A percentile compares a stretch with the other conserved stretches of the same genome.
Conservation (phyloP, 2,797 vertebrate species). For the Centropyge bicolor region DNA sequence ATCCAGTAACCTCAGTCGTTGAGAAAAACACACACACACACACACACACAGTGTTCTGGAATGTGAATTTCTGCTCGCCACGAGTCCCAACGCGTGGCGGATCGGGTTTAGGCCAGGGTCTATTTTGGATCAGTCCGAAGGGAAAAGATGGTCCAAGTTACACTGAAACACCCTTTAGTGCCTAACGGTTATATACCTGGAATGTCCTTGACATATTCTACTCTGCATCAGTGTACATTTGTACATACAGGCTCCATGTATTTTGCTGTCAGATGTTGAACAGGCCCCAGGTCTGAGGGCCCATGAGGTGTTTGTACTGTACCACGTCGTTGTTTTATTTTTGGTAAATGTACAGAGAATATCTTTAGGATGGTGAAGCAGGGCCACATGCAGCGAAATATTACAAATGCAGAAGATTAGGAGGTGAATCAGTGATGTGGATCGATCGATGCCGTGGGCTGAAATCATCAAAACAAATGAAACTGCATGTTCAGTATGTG, state of each 20-base stretch:
- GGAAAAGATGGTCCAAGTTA: constrained; percentile 76
- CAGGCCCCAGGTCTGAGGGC: constrained; percentile 40
- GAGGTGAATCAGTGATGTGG: not conserved
- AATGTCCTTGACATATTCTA: constrained; percentile 81
- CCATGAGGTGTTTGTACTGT: constrained; percentile 65
- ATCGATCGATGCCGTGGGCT: not conserved
- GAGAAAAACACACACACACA: constrained; percentile 1
- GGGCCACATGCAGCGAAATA: constrained; percentile 6
- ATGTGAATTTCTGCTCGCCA: constrained; percentile 29
- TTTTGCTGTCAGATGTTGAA: constrained; percentile 67
- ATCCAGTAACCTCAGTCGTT: constrained; percentile 67
- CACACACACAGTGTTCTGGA: constrained; percentile 43
- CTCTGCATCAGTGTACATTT: constrained; percentile 81
- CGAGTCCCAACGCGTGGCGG: constrained; percentile 19
- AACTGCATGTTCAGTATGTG: constrained; percentile 67
- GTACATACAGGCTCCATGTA: constrained; percentile 77
- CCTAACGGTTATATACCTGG: constrained; percentile 84
- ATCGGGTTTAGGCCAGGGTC: constrained; percentile 61
- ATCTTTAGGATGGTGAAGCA: constrained; percentile 31
- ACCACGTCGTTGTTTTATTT: constrained; percentile 63
- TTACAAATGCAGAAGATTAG: not conserved
- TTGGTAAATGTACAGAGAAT: constrained; percentile 69
- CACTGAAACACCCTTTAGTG: constrained; percentile 86
- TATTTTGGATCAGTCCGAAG: constrained; percentile 68
- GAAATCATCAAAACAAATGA: too few relatives aligned